Base-by-base conservation (phyloP, 2,113 vertebrate genomes). In the Ia io region DNA sequence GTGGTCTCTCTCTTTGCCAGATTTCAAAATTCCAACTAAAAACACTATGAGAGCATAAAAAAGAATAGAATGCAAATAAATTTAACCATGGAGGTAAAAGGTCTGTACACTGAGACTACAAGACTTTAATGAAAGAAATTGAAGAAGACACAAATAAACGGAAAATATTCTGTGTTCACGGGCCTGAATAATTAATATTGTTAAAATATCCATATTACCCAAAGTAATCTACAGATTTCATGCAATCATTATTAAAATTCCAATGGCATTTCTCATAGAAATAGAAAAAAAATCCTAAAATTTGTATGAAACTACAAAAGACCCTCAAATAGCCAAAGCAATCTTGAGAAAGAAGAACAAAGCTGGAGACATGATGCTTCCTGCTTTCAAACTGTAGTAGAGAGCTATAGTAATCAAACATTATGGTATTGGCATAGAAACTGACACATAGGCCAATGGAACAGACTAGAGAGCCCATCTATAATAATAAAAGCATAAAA, bases 1-100 rank as follows among this genome's bases (percentile, higher is more conserved):
- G 47, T 89, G 3, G 7, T 69, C 74, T 88, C 35, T 65, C 18
- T 92, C 22, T 78, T 63, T 61, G 56, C 70, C 63, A 71, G 40
- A 59, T 97, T 96, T 96, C 74, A 84, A 65, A 95, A 87, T 93
- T 65, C n/a, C 44, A 93, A 32, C 82, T 82, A 83, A 88, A 92
- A 97, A 85, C 49, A 13, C 16, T 32, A 0, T 65, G 22, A 84
- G 69, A 76, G 32, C 59, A 88, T 69, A 20, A 22, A 61, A 61
- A 85, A 69, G 49, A 87, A 49, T 67, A 82, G 74, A 91, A 47
- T 67, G 35, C 22, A 12, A 83, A 56, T 56, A 74, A 18, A 56
- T 88, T 76, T 92, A 49, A 79, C 16, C 61, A 61, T 71, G 25
- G 40, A 84, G 35, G 28, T 61, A 9, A 94, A 84, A 84, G 5